Percentiles rank a stretch among this genome's conserved stretches.
Evolutionary conservation across 1,140 invertebrate genomes (phyloP).

Genomic region (Leptonema lineaticorne): DNA sequence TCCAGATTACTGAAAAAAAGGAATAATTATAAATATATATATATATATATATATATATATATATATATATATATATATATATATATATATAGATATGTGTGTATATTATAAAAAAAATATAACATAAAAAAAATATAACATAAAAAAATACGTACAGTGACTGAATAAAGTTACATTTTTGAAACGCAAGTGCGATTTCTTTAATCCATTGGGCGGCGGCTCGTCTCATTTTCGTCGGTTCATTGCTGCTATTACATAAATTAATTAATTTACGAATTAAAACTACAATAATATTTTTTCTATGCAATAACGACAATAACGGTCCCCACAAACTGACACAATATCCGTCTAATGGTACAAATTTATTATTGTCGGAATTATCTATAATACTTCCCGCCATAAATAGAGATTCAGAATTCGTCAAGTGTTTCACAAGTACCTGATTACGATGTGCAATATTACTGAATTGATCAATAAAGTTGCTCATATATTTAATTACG

Average conservation of each 20-base stretch:
- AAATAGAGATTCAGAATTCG: slow-evolving; percentile 49
- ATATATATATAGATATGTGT: no score
- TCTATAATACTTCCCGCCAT: slow-evolving; percentile 47
- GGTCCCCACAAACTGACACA: slow-evolving; percentile 55
- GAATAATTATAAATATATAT: neutral
- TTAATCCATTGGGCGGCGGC: slow-evolving; percentile 59
- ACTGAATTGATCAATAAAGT: slow-evolving; percentile 4
- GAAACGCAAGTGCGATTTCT: slow-evolving; percentile 52
- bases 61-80: no score
- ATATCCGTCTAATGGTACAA: slow-evolving; percentile 22
- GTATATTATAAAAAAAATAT: neutral
- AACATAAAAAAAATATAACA: neutral
- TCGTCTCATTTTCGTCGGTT: slow-evolving; percentile 45
- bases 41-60: no score
- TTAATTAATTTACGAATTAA: slow-evolving; percentile 55
- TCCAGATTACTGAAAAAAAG: neutral
- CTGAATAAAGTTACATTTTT: slow-evolving; percentile 42
- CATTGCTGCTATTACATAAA: slow-evolving; percentile 48
- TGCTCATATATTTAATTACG: slow-evolving; percentile 20
- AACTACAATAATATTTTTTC: slow-evolving; percentile 53
- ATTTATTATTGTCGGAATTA: slow-evolving; percentile 42
- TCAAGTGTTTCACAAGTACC: slow-evolving; percentile 42
- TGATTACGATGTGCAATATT: neutral
- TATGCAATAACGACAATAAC: slow-evolving; percentile 55
- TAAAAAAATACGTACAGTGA: slow-evolving; percentile 3